phyloP scores from a whole-genome alignment of 2,888 invertebrate genomes.

The Pandemis corylana region DNA sequence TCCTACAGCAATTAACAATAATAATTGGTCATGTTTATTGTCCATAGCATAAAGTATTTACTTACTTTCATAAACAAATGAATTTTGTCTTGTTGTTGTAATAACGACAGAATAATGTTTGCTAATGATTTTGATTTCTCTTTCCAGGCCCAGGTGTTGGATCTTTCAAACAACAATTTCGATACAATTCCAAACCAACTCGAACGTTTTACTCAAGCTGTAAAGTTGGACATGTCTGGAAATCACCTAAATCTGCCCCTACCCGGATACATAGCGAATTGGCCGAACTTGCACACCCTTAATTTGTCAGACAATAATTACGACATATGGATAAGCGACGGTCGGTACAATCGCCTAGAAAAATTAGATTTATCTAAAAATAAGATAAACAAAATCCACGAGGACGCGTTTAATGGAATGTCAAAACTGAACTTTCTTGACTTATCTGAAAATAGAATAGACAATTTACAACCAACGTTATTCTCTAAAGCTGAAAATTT shows the following conservation, averaged over 20 bases:
- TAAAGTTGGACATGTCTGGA: constrained; percentile 74
- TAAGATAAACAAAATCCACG: constrained; percentile 85
- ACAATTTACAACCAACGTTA: constrained; percentile 80
- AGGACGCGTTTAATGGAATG: constrained; percentile 85
- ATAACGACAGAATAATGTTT: too few relatives aligned
- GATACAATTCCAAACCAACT: constrained; percentile 81
- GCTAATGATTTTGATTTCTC: constrained; percentile 15
- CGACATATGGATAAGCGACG: constrained; percentile 67
- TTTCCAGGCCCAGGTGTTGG: constrained; percentile 86
- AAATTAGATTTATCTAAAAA: constrained; percentile 88
- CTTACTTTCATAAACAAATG: too few relatives aligned
- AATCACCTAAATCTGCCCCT: constrained; percentile 82
- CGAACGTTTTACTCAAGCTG: constrained; percentile 77
- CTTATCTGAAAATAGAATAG: constrained; percentile 88
- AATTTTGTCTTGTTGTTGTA: too few relatives aligned
- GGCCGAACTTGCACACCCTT: constrained; percentile 79
- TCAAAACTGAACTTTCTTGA: constrained; percentile 85
- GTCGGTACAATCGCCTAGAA: constrained; percentile 69
- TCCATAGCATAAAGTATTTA: too few relatives aligned
- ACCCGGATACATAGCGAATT: constrained; percentile 72
- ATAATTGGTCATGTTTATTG: too few relatives aligned
- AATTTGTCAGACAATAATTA: constrained; percentile 86
- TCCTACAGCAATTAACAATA: too few relatives aligned
- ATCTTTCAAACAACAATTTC: constrained; percentile 87
- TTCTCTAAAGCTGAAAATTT: constrained; percentile 85